A percentile compares a stretch with the other conserved stretches of the same genome.
Evolutionary conservation across 2,797 vertebrate genomes (phyloP).

Genomic region (Dicrostonyx torquatus): DNA sequence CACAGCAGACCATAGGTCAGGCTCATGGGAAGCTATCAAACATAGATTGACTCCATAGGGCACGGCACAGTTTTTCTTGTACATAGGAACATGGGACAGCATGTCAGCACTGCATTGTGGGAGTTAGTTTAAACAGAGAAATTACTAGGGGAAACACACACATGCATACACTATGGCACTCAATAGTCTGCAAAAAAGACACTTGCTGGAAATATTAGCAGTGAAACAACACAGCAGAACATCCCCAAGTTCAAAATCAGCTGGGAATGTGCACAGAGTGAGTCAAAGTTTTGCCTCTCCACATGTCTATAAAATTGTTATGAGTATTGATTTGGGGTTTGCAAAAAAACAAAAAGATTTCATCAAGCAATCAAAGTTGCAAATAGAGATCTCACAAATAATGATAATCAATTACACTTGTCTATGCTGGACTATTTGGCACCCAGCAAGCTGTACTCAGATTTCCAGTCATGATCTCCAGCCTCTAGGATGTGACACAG

Average conservation of each 20-base stretch:
- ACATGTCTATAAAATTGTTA: neutral
- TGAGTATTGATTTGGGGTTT: neutral
- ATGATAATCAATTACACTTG: neutral
- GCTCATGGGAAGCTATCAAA: neutral
- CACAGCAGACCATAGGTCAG: neutral
- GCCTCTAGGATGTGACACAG: neutral
- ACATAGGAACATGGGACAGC: neutral
- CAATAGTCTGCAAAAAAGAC: neutral
- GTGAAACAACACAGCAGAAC: neutral
- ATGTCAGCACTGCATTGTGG: neutral
- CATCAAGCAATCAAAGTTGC: neutral
- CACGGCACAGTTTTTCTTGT: neutral
- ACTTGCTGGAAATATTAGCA: neutral
- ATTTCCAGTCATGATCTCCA: neutral
- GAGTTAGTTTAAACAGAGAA: conserved; percentile 32
- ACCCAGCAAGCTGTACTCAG: neutral
- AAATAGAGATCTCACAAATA: neutral
- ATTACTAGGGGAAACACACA: neutral
- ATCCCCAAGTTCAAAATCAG: neutral
- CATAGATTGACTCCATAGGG: neutral
- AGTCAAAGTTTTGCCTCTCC: neutral
- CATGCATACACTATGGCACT: neutral
- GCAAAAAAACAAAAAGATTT: neutral
- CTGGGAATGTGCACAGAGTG: neutral
- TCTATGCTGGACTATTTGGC: neutral